phyloP scores from a whole-genome alignment of 1,140 invertebrate species.

The Drosophila trapezifrons region DNA sequence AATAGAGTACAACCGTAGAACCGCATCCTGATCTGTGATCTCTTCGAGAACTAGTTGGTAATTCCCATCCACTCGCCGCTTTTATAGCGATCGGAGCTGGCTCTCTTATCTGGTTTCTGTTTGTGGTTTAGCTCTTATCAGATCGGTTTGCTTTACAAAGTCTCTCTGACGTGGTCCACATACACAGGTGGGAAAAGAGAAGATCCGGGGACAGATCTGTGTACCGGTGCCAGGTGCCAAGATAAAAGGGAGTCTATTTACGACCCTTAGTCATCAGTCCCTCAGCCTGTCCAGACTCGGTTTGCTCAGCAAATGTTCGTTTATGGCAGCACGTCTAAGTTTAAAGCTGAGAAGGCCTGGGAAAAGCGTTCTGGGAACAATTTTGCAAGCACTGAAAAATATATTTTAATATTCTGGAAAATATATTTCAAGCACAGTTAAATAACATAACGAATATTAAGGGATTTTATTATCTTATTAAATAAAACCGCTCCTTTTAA shows the following conservation, averaged over 20 bases:
- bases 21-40: slow-evolving; percentile 31
- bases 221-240: slow-evolving; percentile 13
- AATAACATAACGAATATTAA: too few species aligned
- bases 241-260: slow-evolving; percentile 44
- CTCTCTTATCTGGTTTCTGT: slow-evolving; percentile 16
- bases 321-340: neutral
- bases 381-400: neutral
- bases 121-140: slow-evolving; percentile 49
- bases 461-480: too few species aligned
- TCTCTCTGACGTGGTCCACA: slow-evolving; percentile 22
- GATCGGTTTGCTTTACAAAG: slow-evolving; percentile 27
- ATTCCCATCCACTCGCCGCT: neutral
- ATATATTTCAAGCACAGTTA: neutral
- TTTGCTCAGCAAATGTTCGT: slow-evolving; percentile 1
- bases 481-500: too few species aligned
- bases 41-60: slow-evolving; percentile 14
- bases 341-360: neutral
- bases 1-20: slow-evolving; percentile 17
- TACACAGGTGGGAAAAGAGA: slow-evolving; percentile 11
- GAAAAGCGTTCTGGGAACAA: neutral
- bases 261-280: slow-evolving; percentile 33
- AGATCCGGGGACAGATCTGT: slow-evolving; percentile 8
- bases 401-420: too few species aligned
- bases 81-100: slow-evolving; percentile 27
- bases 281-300: neutral